Base-by-base conservation (phyloP, 2,888 invertebrate genomes). In the Sinotaia quadrata region DNA sequence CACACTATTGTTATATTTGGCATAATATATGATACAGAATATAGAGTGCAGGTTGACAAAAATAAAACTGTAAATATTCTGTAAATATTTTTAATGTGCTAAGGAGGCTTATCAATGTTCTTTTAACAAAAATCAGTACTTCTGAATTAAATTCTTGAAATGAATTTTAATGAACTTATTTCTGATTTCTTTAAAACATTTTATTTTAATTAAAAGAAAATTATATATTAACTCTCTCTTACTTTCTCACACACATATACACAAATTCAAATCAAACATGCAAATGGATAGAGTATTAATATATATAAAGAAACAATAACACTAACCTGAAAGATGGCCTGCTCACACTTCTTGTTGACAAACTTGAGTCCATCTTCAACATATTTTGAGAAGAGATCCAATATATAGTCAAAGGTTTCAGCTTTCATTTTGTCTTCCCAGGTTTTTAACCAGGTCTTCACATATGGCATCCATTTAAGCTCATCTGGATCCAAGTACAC, bases 401-500 rank as follows among this genome's bases (percentile, higher is more conserved):
- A 88, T 0, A 95, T 83, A 76, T 92, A 93, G 0, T 92, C 91
- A 3, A 90, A 89, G 73, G 92, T 90, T 15, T 90, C 90, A 24
- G 87, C 78, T 70, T 82, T 49, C 91, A 88, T 2, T 91, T 81
- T 71, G 88, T 89, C 90, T 24, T 71, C 69, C 74, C 76, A 83
- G 0, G 90, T 90, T 0, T 91, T 89, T 2, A 93, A 86, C 95
- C 95, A 96, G 0, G 94, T 93, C 75, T 92, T 91, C 0, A 95
- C 93, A 78, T 91, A 92, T 0, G 96, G 95, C 78, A 93, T 84
- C 92, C 94, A 95, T 60, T 93, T 93, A 58, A 96, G 89, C 81
- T 95, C 95, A 2, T 92, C 91, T 0, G 95, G 92, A 86, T 96
- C 96, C 10, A 96, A 92, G 86, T 95, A 96, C 2, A 96, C 95